Percentiles rank a stretch among this genome's conserved stretches.
These are phyloP conservation scores for Bombycilla garrulus DNA, from an alignment of 2,113 vertebrate genomes.

Conservation along the genomic window DNA sequence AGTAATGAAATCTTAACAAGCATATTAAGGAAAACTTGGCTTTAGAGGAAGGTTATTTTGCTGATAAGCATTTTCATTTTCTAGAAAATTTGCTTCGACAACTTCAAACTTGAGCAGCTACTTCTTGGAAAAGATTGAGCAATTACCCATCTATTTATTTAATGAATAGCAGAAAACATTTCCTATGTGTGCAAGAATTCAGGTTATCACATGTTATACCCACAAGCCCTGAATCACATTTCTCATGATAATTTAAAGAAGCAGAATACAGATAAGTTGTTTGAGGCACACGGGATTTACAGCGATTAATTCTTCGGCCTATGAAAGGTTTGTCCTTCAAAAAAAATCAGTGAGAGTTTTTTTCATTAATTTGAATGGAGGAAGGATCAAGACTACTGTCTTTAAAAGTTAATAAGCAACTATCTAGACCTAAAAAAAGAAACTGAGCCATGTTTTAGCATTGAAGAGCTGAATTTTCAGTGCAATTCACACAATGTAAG, in stretches of 20 bases:
- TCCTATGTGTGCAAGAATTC: background rate
- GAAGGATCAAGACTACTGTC: background rate
- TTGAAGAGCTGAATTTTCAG: background rate
- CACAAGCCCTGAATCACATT: background rate
- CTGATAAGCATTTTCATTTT: background rate
- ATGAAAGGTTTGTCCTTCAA: background rate
- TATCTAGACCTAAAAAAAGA: background rate
- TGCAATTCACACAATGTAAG: background rate
- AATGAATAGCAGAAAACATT: background rate
- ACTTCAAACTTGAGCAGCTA: background rate
- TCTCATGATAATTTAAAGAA: background rate
- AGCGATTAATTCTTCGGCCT: background rate
- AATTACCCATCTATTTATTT: background rate
- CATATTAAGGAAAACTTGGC: background rate
- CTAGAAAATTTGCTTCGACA: background rate
- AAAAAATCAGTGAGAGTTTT: background rate
- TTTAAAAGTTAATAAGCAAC: background rate
- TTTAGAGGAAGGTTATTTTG: background rate
- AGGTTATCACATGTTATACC: background rate
- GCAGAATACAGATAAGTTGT: background rate
- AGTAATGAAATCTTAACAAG: background rate
- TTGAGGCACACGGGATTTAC: background rate
- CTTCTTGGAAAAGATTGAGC: background rate
- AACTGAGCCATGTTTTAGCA: background rate
- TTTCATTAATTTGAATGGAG: background rate